A percentile compares a stretch with the other conserved stretches of the same genome.
These are phyloP conservation scores for Pseudomugil gertrudae DNA, from an alignment of 2,797 vertebrate species.

Conservation along the genomic window DNA sequence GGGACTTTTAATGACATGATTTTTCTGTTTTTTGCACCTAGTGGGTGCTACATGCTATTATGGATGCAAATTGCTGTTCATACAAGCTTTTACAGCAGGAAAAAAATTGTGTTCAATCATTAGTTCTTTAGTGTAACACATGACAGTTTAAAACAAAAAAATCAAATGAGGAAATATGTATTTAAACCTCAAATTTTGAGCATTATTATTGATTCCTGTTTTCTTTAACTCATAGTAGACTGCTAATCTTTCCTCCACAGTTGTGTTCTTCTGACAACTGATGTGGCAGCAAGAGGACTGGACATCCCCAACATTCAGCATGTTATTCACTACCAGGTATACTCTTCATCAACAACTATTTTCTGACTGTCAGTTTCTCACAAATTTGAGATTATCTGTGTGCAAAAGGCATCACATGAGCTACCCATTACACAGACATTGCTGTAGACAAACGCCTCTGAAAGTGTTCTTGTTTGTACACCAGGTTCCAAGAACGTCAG, in stretches of 20 bases:
- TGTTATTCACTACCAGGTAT: conserved; percentile 98
- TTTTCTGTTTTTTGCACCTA: neutral
- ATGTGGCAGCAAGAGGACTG: conserved; percentile 95
- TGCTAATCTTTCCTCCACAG: conserved; percentile 69
- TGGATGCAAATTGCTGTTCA: neutral
- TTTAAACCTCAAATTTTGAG: neutral
- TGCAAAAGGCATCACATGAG: neutral
- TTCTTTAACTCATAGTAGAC: neutral
- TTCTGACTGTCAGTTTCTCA: neutral
- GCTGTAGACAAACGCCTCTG: neutral
- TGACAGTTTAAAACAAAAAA: neutral
- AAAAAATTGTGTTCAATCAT: too few species aligned
- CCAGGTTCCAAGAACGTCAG: conserved; percentile 93
- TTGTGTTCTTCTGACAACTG: conserved; percentile 93
- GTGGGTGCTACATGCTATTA: neutral
- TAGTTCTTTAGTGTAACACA: neutral
- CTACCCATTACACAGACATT: neutral
- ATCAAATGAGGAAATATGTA: neutral
- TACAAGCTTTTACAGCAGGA: too few species aligned
- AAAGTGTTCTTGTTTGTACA: neutral
- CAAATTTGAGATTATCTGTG: neutral
- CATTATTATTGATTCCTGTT: neutral
- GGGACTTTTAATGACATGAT: neutral
- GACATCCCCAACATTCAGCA: conserved; percentile 96
- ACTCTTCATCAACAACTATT: neutral